phyloP scores from a whole-genome alignment of 2,113 vertebrate species.

The Nannobrachium achirus region DNA sequence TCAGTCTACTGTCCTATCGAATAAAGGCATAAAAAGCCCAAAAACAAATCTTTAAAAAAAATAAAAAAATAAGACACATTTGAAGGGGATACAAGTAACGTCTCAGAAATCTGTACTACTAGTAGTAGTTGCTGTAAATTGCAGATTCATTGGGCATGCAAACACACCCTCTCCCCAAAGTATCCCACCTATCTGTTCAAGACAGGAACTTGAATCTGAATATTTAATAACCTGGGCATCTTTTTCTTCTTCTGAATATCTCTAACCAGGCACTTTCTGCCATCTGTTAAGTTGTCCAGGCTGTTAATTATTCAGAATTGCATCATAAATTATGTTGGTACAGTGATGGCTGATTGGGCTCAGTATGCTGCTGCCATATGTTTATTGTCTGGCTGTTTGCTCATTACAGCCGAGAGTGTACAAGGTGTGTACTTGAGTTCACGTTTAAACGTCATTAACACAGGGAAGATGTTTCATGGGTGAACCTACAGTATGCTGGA shows the following conservation, averaged over 20 bases:
- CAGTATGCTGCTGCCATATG: constrained; percentile 51
- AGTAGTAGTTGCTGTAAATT: too few relatives aligned
- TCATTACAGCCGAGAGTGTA: not conserved
- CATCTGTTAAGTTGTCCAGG: constrained; percentile 64
- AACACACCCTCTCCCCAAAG: constrained; percentile 18
- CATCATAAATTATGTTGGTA: constrained; percentile 37
- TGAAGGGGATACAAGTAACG: too few relatives aligned
- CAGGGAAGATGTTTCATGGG: not conserved
- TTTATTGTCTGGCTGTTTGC: constrained; percentile 37
- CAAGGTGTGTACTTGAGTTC: not conserved
- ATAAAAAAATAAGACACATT: too few relatives aligned
- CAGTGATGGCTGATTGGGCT: constrained; percentile 37
- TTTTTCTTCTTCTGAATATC: constrained; percentile 26
- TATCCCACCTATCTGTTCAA: constrained; percentile 16
- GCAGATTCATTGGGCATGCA: not conserved
- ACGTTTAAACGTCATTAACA: not conserved
- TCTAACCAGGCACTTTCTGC: constrained; percentile 41
- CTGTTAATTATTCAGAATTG: constrained; percentile 64
- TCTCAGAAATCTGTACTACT: too few relatives aligned
- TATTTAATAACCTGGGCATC: constrained; percentile 49
- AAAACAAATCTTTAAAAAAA: too few relatives aligned
- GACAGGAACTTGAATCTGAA: constrained; percentile 37
- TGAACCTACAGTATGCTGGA: not conserved
- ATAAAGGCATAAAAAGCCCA: too few relatives aligned
- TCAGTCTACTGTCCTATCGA: too few relatives aligned